These are phyloP conservation scores for Scaeva pyrastri DNA, from an alignment of 2,888 invertebrate species.

Conservation along the genomic window DNA sequence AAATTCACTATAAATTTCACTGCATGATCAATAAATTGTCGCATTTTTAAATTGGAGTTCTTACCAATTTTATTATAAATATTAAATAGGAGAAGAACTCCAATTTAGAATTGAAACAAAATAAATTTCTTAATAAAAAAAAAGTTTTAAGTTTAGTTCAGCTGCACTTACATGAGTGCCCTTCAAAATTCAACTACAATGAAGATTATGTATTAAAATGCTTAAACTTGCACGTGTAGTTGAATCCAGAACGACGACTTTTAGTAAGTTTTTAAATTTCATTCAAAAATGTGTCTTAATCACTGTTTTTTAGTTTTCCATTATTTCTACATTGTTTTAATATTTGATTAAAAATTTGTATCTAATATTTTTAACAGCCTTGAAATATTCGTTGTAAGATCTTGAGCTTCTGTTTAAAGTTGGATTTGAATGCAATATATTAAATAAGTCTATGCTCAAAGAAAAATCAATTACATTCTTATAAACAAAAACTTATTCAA, in stretches of 20 bases:
- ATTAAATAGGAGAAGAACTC: constrained; percentile 6
- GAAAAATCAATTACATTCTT: neutral
- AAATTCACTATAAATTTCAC: no score
- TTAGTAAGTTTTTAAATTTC: neutral
- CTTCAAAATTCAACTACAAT: constrained; percentile 3
- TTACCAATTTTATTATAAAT: neutral
- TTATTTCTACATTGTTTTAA: no score
- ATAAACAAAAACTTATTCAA: neutral
- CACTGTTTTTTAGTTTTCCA: no score
- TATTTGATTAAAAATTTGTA: no score
- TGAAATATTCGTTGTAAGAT: no score
- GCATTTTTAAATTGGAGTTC: neutral
- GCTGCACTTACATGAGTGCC: no score
- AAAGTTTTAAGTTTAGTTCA: neutral
- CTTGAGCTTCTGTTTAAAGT: neutral
- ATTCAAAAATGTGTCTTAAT: no score
- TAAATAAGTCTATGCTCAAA: constrained; percentile 1
- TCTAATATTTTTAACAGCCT: no score
- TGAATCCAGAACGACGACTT: neutral
- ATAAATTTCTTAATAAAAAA: neutral
- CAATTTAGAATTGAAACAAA: constrained; percentile 25
- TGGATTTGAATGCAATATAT: neutral
- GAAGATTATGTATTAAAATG: neutral
- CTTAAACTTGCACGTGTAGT: neutral
- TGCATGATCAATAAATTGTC: neutral